Conservation (phyloP, 2,113 vertebrate genomes). For the Centropus bengalensis region DNA sequence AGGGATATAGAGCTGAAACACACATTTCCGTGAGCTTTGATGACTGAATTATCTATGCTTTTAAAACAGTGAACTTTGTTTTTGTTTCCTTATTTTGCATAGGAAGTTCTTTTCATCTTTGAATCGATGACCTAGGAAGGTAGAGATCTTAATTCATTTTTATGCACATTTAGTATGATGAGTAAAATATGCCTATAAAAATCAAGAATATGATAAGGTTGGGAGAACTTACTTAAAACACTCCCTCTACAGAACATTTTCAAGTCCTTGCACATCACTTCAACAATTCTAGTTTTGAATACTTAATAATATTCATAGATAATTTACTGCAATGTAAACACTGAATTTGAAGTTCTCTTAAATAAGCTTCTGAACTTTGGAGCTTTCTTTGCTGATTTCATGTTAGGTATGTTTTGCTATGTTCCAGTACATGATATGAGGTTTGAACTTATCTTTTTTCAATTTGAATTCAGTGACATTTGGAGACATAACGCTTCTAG, state of each 20-base stretch:
- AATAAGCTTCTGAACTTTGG: background rate
- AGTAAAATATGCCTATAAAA: background rate
- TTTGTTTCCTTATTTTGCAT: background rate
- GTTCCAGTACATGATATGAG: background rate
- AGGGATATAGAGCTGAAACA: background rate
- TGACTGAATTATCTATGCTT: background rate
- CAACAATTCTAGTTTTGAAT: background rate
- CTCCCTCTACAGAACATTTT: background rate
- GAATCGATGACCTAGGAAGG: background rate
- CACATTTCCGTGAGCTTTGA: background rate
- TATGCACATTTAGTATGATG: no score
- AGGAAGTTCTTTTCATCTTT: background rate
- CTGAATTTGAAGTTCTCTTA: background rate
- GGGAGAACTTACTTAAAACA: background rate
- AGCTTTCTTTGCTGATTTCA: background rate
- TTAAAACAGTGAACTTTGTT: background rate
- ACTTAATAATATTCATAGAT: background rate
- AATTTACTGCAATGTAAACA: background rate
- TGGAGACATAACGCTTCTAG: background rate
- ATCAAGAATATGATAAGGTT: background rate
- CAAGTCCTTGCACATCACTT: background rate
- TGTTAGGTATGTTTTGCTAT: background rate
- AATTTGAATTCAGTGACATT: background rate
- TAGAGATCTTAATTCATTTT: background rate
- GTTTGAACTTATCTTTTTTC: background rate